Evolutionary conservation across 2,797 vertebrate species (phyloP), one percentile per base, ranked within the genome.

Genomic region (Fratercula arctica): DNA sequence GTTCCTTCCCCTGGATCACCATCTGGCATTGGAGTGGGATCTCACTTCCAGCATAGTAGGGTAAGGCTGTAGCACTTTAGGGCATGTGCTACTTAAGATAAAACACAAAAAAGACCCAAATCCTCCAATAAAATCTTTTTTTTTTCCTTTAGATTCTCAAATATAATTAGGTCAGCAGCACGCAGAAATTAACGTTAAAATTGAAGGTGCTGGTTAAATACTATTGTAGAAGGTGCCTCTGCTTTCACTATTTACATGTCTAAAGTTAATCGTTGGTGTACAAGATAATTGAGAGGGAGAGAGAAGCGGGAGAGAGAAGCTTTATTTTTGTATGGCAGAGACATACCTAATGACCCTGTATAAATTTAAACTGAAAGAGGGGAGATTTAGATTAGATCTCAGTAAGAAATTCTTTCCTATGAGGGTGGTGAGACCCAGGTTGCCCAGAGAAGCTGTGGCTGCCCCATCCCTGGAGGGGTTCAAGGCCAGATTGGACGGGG

Each of bases 1-100:
- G 99, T 99, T 83, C 98, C 99, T 70, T 99, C 99, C 41, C 99
- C 99, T 33, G 99, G 99, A 72, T 99, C 99, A 60, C 99, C 99
- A 31, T 99, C 98, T 64, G 99, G 99, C 89, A 98, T 99, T 89
- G 99, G 99, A 48, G 99, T 98, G 70, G 99, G 99, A 82, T 98
- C 99, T 33, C 99, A 99, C 97, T 99, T 99, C 97, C 99, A 99
- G 91, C 98, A 99, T 89, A 98, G 98, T 48, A 98, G 99, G 98
- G 99, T 99, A 98, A 98, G 99, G 91, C 63, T 18, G 45, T 17
- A 59, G 60, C 33, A 35, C 54, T 16, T 33, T 0, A 33, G 48
- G 41, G 23, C 25, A 14, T n/a, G 16, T 26, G 7, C 60, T 35
- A 3, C 67, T 85, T 41, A 23, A 78, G 83, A 57, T 23, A 19